Conservation (phyloP, 2,797 vertebrate species). For the Staurois parvus region DNA sequence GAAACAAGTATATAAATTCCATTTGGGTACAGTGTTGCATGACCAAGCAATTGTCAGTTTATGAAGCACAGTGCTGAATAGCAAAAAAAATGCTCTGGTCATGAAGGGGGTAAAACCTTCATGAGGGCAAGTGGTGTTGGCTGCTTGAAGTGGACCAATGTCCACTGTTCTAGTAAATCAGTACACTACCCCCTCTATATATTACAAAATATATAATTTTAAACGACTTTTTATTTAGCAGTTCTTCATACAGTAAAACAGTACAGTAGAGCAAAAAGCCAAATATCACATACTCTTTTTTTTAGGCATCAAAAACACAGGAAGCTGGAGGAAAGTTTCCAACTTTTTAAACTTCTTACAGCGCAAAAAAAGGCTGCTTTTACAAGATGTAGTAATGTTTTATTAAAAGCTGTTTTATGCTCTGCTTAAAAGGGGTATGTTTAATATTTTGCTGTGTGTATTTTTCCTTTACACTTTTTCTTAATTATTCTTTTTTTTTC, state of each 20-base stretch:
- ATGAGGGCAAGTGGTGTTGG: too few relatives aligned
- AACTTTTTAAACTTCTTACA: slow-evolving; percentile 70
- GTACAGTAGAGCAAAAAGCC: background rate
- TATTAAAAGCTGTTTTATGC: slow-evolving; percentile 65
- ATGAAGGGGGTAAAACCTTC: too few relatives aligned
- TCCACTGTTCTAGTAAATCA: too few relatives aligned
- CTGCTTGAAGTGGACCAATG: too few relatives aligned
- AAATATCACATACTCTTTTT: background rate
- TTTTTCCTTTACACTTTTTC: slow-evolving; percentile 29
- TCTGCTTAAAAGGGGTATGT: slow-evolving; percentile 9
- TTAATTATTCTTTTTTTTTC: slow-evolving; percentile 9
- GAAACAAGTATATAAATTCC: too few relatives aligned
- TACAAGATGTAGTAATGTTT: slow-evolving; percentile 75
- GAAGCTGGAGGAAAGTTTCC: background rate
- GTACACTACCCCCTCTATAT: too few relatives aligned
- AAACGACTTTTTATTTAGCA: too few relatives aligned
- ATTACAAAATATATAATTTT: too few relatives aligned
- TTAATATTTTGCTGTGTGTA: slow-evolving; percentile 4
- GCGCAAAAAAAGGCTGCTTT: slow-evolving; percentile 71
- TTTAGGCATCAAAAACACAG: background rate
- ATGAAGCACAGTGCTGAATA: too few relatives aligned
- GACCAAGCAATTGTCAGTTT: too few relatives aligned
- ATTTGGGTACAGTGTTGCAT: too few relatives aligned
- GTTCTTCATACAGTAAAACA: background rate
- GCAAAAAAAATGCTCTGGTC: too few relatives aligned